Conservation (phyloP, 2,113 vertebrate species). For the Lethenteron reissneri region DNA sequence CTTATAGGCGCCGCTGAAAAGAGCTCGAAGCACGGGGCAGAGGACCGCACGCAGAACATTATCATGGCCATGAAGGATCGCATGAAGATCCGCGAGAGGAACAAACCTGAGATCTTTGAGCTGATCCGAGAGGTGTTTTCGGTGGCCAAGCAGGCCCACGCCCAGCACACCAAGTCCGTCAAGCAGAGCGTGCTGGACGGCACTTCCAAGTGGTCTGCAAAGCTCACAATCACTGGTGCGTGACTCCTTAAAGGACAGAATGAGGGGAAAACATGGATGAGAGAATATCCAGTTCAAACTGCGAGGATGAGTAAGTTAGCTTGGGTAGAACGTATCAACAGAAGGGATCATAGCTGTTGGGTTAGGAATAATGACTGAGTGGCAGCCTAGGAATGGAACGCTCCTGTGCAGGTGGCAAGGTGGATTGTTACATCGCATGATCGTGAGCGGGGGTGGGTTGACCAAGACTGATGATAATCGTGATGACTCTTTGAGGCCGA, state of each 20-base stretch:
- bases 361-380: too few relatives aligned
- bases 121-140: conserved; percentile 71
- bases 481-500: too few relatives aligned
- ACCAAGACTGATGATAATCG: too few relatives aligned
- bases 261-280: too few relatives aligned
- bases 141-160: conserved; percentile 50
- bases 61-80: conserved; percentile 99
- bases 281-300: too few relatives aligned
- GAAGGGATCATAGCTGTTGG: too few relatives aligned
- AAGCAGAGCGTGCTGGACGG: conserved; percentile 95
- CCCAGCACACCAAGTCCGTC: conserved; percentile 88
- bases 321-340: too few relatives aligned
- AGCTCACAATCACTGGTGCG: conserved; percentile 88
- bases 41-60: conserved; percentile 88
- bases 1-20: conserved; percentile 74
- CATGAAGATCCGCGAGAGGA: conserved; percentile 93
- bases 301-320: too few relatives aligned
- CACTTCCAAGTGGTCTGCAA: conserved; percentile 95
- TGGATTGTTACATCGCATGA: too few relatives aligned
- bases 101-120: conserved; percentile 95
- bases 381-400: too few relatives aligned
- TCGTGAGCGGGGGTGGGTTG: too few relatives aligned
- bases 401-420: too few relatives aligned
- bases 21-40: conserved; percentile 81
- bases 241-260: not conserved